Conservation (phyloP, 2,797 vertebrate species). For the Rachycentron canadum region DNA sequence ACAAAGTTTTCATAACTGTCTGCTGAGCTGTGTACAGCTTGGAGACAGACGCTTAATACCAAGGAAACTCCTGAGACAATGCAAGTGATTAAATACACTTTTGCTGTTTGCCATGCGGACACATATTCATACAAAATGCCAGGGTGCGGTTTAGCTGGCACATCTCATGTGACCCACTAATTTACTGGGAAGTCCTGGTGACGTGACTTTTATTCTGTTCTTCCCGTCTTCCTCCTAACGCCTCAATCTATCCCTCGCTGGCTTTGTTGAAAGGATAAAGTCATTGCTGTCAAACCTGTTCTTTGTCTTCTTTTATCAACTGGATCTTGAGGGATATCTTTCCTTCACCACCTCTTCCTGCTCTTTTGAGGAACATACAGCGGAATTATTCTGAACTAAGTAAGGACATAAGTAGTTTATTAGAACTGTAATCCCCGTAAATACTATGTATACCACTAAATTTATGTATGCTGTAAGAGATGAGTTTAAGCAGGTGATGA, state of each 20-base stretch:
- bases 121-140: slow-evolving; percentile 10
- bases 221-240: slow-evolving; percentile 33
- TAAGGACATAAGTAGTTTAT: background rate
- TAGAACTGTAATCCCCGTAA: slow-evolving; percentile 24
- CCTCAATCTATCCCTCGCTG: slow-evolving; percentile 44
- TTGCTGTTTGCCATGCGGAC: background rate
- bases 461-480: background rate
- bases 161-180: slow-evolving; percentile 37
- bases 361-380: slow-evolving; percentile 35
- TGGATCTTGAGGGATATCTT: slow-evolving; percentile 57
- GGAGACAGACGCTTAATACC: background rate
- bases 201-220: slow-evolving; percentile 34
- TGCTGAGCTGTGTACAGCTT: slow-evolving; percentile 1
- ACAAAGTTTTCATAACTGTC: slow-evolving; percentile 39
- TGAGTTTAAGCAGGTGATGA: slow-evolving; percentile 5
- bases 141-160: slow-evolving; percentile 46
- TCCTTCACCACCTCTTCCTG: slow-evolving; percentile 48
- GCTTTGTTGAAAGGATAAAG: slow-evolving; percentile 51
- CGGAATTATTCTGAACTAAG: slow-evolving; percentile 13
- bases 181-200: slow-evolving; percentile 37
- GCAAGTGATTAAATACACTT: background rate
- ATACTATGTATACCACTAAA: background rate
- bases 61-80: background rate
- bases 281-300: slow-evolving; percentile 73
- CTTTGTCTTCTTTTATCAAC: slow-evolving; percentile 56